These are phyloP conservation scores for Ardeotis arabs DNA, from an alignment of 2,113 vertebrate genomes.

Conservation along the genomic window DNA sequence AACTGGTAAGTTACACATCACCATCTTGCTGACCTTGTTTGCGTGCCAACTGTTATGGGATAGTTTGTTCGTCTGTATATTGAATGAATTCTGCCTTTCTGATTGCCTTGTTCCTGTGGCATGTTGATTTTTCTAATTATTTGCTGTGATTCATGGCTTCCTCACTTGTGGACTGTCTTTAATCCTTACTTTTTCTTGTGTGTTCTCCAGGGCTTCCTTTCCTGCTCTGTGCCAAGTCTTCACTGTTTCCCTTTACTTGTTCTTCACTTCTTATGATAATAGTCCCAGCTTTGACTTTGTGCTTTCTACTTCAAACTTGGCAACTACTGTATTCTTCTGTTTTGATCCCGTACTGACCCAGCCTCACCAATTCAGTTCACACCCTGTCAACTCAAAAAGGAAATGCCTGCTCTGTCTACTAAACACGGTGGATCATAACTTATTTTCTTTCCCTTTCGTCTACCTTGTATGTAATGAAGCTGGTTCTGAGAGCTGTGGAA, in stretches of 20 bases:
- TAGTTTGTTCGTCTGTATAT: not conserved
- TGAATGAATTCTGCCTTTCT: not conserved
- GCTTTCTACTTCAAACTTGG: not conserved
- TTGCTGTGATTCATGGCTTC: not conserved
- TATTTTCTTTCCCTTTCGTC: not conserved
- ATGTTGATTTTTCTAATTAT: not conserved
- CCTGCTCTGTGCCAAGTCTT: not conserved
- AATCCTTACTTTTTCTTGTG: not conserved
- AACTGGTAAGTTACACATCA: not conserved
- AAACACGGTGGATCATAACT: not conserved
- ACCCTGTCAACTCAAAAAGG: not conserved
- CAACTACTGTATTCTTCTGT: not conserved
- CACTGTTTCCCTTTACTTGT: not conserved
- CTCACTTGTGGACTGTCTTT: not conserved
- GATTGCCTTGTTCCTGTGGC: not conserved
- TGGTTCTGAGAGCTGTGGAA: not conserved
- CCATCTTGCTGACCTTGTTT: not conserved
- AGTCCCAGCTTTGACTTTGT: not conserved
- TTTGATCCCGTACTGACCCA: not conserved
- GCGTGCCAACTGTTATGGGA: not conserved
- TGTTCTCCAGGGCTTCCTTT: not conserved
- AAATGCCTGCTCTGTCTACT: not conserved
- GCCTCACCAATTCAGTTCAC: not conserved
- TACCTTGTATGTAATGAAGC: not conserved
- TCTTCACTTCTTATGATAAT: not conserved